phyloP scores from a whole-genome alignment of 2,888 invertebrate species.

The Phalera bucephala region DNA sequence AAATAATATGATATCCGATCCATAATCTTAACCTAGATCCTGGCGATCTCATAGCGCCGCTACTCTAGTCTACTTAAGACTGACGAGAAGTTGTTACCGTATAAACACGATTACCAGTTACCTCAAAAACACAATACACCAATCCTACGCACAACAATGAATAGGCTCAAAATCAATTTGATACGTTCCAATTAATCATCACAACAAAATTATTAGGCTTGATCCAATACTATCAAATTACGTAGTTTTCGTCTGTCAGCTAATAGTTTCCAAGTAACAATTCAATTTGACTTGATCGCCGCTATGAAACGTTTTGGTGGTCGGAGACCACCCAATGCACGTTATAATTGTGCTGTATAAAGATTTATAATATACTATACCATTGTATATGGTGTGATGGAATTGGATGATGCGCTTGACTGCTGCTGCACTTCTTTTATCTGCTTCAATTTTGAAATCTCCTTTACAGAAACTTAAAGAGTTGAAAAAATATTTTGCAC shows the following conservation, averaged over 20 bases:
- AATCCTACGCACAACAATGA: neutral
- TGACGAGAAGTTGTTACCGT: too few species aligned
- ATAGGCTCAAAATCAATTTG: neutral
- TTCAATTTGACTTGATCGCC: conserved; percentile 43
- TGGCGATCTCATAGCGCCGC: too few species aligned
- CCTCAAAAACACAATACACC: neutral
- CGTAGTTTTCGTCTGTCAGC: conserved; percentile 8
- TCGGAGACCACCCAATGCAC: conserved; percentile 60
- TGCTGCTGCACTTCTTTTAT: too few species aligned
- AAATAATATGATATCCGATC: too few species aligned
- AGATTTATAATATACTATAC: conserved; percentile 57
- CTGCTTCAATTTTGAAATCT: too few species aligned
- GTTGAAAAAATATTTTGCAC: too few species aligned
- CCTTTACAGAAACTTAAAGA: too few species aligned
- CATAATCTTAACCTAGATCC: too few species aligned
- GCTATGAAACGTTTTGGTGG: conserved; percentile 55
- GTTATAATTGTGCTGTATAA: conserved; percentile 60
- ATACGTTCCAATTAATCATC: conserved; percentile 1
- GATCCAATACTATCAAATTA: conserved; percentile 4
- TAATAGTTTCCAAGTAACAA: conserved; percentile 39
- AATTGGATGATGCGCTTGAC: conserved; percentile 21
- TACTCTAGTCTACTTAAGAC: too few species aligned
- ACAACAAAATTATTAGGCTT: conserved; percentile 1
- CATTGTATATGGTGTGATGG: too few species aligned
- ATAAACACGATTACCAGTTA: too few species aligned